A percentile compares a stretch with the other conserved stretches of the same genome.
Evolutionary conservation across 2,888 invertebrate genomes (phyloP).

Genomic region (Drosophila falleni): DNA sequence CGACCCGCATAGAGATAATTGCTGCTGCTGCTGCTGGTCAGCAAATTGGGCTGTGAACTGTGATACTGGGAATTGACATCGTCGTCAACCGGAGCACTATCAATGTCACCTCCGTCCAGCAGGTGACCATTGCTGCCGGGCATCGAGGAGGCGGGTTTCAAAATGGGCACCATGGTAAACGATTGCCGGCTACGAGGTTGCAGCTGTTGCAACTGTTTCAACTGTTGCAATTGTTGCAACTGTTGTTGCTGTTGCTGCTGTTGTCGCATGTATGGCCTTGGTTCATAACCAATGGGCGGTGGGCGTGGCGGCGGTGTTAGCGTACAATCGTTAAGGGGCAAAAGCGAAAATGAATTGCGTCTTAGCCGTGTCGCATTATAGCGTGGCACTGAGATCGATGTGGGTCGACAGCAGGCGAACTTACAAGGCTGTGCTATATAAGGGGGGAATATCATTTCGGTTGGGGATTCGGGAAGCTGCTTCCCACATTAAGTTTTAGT

Average conservation of each 20-base stretch:
- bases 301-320: slow-evolving; percentile 83
- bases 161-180: slow-evolving; percentile 82
- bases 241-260: slow-evolving; percentile 29
- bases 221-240: slow-evolving; percentile 57
- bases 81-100: slow-evolving; percentile 45
- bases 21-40: slow-evolving; percentile 56
- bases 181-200: slow-evolving; percentile 67
- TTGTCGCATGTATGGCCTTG: slow-evolving; percentile 41
- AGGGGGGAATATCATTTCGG: slow-evolving; percentile 85
- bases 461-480: slow-evolving; percentile 85
- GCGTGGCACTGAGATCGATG: slow-evolving; percentile 83
- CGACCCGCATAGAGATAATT: slow-evolving; percentile 70
- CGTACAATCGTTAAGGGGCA: slow-evolving; percentile 57
- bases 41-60: slow-evolving; percentile 82
- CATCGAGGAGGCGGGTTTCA: slow-evolving; percentile 85
- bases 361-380: slow-evolving; percentile 60
- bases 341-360: slow-evolving; percentile 74
- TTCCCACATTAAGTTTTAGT: slow-evolving; percentile 22
- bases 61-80: slow-evolving; percentile 66
- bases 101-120: slow-evolving; percentile 58
- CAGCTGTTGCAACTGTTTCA: slow-evolving; percentile 30
- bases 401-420: slow-evolving; percentile 84
- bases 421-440: slow-evolving; percentile 85
- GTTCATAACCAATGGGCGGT: slow-evolving; percentile 71
- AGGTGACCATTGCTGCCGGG: slow-evolving; percentile 78